A percentile compares a stretch with the other conserved stretches of the same genome.
Evolutionary conservation across 2,888 invertebrate species (phyloP).

Genomic region (Linnaemya vulpina): DNA sequence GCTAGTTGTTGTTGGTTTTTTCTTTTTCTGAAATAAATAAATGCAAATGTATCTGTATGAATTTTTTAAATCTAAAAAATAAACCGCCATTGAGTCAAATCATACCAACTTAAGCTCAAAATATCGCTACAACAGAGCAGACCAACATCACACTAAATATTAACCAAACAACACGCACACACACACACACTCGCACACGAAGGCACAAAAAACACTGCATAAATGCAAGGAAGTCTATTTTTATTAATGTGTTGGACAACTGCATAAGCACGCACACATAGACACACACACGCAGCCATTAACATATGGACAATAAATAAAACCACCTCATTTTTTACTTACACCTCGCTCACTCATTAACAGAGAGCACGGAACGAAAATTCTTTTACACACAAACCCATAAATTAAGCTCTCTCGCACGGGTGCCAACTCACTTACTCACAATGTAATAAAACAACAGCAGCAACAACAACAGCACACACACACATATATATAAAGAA

Average conservation of each 20-base stretch:
- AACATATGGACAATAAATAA: constrained; percentile 30
- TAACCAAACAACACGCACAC: constrained; percentile 7
- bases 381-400: constrained; percentile 59
- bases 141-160: constrained; percentile 54
- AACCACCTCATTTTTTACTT: constrained; percentile 49
- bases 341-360: constrained; percentile 55
- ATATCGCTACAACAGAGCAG: constrained; percentile 45
- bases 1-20: constrained; percentile 1
- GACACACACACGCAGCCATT: background rate
- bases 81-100: constrained; percentile 63
- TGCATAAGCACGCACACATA: constrained; percentile 38
- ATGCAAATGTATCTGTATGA: constrained; percentile 25
- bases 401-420: constrained; percentile 15
- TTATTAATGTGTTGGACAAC: constrained; percentile 38
- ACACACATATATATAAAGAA: constrained; percentile 31
- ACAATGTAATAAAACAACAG: constrained; percentile 35
- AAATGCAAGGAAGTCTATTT: constrained; percentile 57
- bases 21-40: background rate
- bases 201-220: constrained; percentile 14
- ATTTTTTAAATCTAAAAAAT: constrained; percentile 49
- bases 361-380: constrained; percentile 25
- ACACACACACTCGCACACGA: background rate
- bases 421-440: constrained; percentile 42
- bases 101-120: constrained; percentile 52
- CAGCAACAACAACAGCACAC: background rate